Evolutionary conservation across 2,888 invertebrate genomes (phyloP).

Genomic region (Meteorus cinctellus): DNA sequence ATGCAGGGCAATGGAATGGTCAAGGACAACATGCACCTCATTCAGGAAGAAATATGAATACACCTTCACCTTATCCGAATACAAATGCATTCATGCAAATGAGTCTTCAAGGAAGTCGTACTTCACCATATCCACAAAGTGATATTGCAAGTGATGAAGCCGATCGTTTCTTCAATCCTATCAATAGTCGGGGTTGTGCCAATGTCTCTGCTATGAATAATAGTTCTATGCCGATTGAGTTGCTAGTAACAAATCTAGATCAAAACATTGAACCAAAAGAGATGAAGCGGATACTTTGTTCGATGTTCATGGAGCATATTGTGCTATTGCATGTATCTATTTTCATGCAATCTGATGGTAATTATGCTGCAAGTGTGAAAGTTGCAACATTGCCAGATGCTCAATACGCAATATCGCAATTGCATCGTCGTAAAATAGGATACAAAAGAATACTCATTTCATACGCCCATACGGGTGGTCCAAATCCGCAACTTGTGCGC

Average conservation of each 20-base stretch:
- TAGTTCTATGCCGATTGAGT: constrained; percentile 74
- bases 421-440: constrained; percentile 88
- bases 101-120: constrained; percentile 59
- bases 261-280: constrained; percentile 80
- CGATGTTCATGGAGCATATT: constrained; percentile 80
- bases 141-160: constrained; percentile 69
- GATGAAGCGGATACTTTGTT: constrained; percentile 78
- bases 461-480: constrained; percentile 79
- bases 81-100: constrained; percentile 59
- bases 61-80: constrained; percentile 70
- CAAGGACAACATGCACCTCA: constrained; percentile 54
- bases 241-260: constrained; percentile 82
- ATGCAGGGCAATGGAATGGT: constrained; percentile 64
- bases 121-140: constrained; percentile 64
- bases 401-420: constrained; percentile 84
- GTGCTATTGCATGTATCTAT: constrained; percentile 80
- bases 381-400: constrained; percentile 83
- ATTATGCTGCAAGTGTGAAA: constrained; percentile 81
- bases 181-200: constrained; percentile 57
- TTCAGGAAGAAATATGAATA: constrained; percentile 61
- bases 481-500: constrained; percentile 79
- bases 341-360: constrained; percentile 80
- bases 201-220: constrained; percentile 53
- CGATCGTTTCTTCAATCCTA: constrained; percentile 72
- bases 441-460: constrained; percentile 87